phyloP scores from a whole-genome alignment of 2,113 vertebrate genomes.

The Pyrgilauda ruficollis region DNA sequence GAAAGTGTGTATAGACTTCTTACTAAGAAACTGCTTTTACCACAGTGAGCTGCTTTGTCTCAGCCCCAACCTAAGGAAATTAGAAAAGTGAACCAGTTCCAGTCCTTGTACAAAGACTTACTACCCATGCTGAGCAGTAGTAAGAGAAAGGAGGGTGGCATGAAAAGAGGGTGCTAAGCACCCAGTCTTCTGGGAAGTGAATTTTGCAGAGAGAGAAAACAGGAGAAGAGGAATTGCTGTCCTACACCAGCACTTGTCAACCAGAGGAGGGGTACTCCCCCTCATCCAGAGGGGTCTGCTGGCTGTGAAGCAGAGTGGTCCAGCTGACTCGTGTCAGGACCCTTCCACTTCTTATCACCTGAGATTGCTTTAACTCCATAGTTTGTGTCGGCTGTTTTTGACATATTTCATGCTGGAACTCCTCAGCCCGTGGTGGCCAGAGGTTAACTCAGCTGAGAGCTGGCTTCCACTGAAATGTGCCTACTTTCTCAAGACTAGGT shows the following conservation, averaged over 20 bases:
- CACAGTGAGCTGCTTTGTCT: background rate
- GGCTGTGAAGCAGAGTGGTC: background rate
- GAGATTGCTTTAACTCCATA: background rate
- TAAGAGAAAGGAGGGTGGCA: background rate
- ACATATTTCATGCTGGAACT: slow-evolving; percentile 22
- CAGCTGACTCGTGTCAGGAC: background rate
- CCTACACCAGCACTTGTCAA: background rate
- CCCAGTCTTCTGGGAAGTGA: background rate
- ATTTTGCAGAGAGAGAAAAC: background rate
- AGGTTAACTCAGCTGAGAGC: slow-evolving; percentile 41
- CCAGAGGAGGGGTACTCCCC: background rate
- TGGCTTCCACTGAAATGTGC: slow-evolving; percentile 37
- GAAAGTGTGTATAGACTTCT: background rate
- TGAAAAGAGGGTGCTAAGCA: background rate
- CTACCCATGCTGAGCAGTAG: background rate
- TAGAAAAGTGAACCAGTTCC: background rate
- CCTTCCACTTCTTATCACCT: background rate
- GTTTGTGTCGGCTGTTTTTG: background rate
- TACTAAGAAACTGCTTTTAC: background rate
- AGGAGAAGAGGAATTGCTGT: background rate
- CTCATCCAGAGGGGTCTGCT: background rate
- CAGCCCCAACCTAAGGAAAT: background rate
- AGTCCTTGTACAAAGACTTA: background rate
- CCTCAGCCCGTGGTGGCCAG: slow-evolving; percentile 28
- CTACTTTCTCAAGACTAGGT: slow-evolving; percentile 44